Percentiles rank a stretch among this genome's conserved stretches.
These are phyloP conservation scores for Danio kyathit DNA, from an alignment of 2,797 vertebrate genomes.

Conservation along the genomic window DNA sequence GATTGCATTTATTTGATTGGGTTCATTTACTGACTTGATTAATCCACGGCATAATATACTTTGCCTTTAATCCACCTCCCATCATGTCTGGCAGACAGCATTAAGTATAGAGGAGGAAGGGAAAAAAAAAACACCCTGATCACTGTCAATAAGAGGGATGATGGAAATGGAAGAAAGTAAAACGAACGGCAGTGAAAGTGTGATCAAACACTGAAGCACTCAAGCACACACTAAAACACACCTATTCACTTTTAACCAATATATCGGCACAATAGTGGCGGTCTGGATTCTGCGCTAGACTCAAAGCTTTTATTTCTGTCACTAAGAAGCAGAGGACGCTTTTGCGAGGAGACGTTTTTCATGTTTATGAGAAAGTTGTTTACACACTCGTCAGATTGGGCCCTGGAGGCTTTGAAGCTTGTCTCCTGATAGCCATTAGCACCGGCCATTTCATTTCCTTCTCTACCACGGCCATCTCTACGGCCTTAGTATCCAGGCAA, in stretches of 20 bases:
- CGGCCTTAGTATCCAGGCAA: conserved; percentile 58
- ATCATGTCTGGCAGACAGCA: background rate
- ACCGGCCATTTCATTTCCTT: conserved; percentile 43
- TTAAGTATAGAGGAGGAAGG: background rate
- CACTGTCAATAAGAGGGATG: too few species aligned
- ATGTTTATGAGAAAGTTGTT: conserved; percentile 53
- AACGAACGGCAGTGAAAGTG: background rate
- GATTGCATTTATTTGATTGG: background rate
- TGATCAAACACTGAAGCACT: background rate
- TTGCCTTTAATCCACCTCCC: background rate
- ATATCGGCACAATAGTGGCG: background rate
- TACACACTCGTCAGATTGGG: conserved; percentile 44
- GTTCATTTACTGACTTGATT: background rate
- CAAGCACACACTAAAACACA: background rate
- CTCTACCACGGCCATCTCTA: conserved; percentile 29
- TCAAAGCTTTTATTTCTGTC: background rate
- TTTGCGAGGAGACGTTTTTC: background rate
- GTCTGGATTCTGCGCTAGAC: background rate
- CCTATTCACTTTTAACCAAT: background rate
- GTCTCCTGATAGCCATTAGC: conserved; percentile 46
- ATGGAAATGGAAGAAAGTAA: background rate
- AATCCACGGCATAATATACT: background rate
- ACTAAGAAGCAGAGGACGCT: background rate
- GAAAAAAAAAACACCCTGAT: too few species aligned
- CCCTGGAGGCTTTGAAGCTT: conserved; percentile 21